Evolutionary conservation across 2,113 vertebrate genomes (phyloP).

Genomic region (Prunella fulvescens): DNA sequence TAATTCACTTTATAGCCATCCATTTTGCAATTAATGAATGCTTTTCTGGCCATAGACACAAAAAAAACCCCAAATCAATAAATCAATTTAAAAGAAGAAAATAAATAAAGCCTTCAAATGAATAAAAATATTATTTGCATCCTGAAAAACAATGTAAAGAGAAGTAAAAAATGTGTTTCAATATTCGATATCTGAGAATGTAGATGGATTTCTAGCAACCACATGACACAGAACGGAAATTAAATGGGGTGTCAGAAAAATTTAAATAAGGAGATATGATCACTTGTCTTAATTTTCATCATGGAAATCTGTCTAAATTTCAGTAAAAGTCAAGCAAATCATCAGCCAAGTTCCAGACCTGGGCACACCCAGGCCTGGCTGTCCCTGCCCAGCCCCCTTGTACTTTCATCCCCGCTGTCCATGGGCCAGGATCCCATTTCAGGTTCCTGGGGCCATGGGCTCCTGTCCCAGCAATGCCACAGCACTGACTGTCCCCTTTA

Average conservation of each 20-base stretch:
- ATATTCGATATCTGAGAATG: neutral
- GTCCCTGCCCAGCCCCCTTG: accelerated
- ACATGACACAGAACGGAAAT: neutral
- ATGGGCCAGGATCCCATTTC: neutral
- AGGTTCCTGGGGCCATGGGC: accelerated
- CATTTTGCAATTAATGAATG: neutral
- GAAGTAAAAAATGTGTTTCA: neutral
- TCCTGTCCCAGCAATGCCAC: neutral
- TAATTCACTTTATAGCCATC: neutral
- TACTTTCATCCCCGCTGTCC: accelerated
- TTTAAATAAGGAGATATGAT: neutral
- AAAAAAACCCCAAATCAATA: accelerated
- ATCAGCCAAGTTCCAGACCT: neutral
- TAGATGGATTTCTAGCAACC: neutral
- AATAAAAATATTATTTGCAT: neutral
- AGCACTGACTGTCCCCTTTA: neutral
- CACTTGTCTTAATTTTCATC: neutral
- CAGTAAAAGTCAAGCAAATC: neutral
- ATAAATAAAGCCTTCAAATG: neutral
- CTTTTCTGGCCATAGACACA: neutral
- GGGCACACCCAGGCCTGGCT: neutral
- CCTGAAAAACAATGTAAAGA: neutral
- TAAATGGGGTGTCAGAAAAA: neutral
- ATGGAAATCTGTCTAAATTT: neutral
- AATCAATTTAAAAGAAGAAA: neutral